Evolutionary conservation across 1,140 invertebrate genomes (phyloP).

Genomic region (Diplogasteroides magnus): DNA sequence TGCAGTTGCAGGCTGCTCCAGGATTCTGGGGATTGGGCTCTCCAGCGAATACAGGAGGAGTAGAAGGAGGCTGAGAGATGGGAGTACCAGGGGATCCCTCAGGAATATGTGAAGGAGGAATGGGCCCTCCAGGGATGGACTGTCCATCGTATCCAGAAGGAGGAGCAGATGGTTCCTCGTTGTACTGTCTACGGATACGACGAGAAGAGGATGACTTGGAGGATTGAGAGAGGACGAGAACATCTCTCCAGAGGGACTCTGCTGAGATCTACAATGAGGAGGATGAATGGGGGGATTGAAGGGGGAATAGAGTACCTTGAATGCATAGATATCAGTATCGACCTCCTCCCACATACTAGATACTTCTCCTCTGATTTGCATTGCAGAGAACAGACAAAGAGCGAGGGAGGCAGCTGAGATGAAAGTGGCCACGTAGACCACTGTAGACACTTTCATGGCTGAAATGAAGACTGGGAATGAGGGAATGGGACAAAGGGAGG

Average conservation of each 20-base stretch:
- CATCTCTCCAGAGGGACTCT: slow-evolving; percentile 33
- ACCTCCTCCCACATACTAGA: slow-evolving; percentile 29
- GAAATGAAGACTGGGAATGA: slow-evolving; percentile 5
- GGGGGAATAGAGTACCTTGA: slow-evolving; percentile 16
- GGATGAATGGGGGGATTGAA: not conserved
- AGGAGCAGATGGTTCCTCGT: slow-evolving; percentile 13
- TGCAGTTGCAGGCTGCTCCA: slow-evolving; percentile 32
- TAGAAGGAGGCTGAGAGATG: slow-evolving; percentile 27
- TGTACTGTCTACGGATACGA: slow-evolving; percentile 29
- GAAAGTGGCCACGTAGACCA: slow-evolving; percentile 26
- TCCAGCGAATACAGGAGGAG: slow-evolving; percentile 31
- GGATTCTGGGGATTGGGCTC: slow-evolving; percentile 15
- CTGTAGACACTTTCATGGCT: slow-evolving; percentile 35
- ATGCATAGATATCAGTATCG: slow-evolving; percentile 30
- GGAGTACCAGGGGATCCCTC: slow-evolving; percentile 29
- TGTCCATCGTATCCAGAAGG: slow-evolving; percentile 12
- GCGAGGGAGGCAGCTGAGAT: slow-evolving; percentile 25
- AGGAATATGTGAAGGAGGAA: not conserved
- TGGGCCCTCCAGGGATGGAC: not conserved
- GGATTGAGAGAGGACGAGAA: slow-evolving; percentile 19
- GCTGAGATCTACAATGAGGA: slow-evolving; percentile 21
- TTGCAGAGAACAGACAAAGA: slow-evolving; percentile 28
- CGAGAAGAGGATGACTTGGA: slow-evolving; percentile 8
- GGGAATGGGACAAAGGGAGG: not conserved
- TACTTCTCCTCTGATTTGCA: slow-evolving; percentile 30